Conservation (phyloP, 53 echinoderm and acorn worm species). For the Stichopus horrens region DNA sequence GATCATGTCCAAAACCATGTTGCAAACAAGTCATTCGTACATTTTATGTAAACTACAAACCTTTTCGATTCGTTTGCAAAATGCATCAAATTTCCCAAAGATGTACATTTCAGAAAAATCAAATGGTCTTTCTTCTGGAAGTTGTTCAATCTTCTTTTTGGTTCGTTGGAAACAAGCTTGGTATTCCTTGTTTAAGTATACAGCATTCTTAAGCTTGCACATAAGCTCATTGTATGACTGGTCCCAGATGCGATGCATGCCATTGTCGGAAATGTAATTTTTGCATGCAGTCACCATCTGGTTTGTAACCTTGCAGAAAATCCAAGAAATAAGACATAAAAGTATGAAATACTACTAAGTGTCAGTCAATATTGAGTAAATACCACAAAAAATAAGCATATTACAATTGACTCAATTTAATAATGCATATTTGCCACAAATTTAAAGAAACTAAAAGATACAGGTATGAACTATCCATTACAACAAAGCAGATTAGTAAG, state of each 20-base stretch:
- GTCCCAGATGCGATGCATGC: slow-evolving; percentile 92
- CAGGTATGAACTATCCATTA: no score
- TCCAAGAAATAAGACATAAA: not conserved
- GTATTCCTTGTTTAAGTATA: slow-evolving; percentile 86
- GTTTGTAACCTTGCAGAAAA: slow-evolving; percentile 75
- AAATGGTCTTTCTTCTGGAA: slow-evolving; percentile 85
- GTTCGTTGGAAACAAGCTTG: slow-evolving; percentile 88
- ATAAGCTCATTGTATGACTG: slow-evolving; percentile 73
- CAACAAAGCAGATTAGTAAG: no score
- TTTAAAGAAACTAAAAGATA: no score
- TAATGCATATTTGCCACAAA: no score
- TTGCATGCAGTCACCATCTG: slow-evolving; percentile 99
- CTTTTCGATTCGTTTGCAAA: slow-evolving; percentile 86
- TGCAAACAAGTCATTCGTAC: no score
- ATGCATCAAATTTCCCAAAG: slow-evolving; percentile 99
- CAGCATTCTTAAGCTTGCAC: slow-evolving; percentile 69
- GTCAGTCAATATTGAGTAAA: not conserved
- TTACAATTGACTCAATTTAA: no score
- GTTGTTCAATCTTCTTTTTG: slow-evolving; percentile 96
- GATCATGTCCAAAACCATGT: no score
- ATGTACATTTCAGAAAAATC: slow-evolving; percentile 99
- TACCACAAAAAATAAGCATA: no score
- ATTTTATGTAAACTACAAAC: slow-evolving; percentile 23
- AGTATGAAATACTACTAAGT: not conserved
- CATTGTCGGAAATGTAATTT: slow-evolving; percentile 90